Evolutionary conservation across 2,797 vertebrate species (phyloP), one percentile per base, ranked within the genome.

Genomic region (Enteromius trimaculatus): DNA sequence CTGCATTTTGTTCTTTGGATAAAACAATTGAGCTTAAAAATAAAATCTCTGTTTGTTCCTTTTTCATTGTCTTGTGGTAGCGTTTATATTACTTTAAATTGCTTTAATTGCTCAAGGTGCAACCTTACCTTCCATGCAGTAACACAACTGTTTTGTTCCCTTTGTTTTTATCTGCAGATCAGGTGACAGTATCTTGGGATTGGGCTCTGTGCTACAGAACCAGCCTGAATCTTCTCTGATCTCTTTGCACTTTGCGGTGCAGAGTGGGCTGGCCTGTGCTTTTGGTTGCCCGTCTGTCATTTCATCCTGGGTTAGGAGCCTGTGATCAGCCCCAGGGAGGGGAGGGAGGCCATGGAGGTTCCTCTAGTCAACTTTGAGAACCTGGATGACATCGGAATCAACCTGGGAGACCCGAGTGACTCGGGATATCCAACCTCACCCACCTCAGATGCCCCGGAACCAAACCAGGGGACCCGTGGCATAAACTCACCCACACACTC

Each of bases 301-400:
- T 80, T 89, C 90, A 88, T 65, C 82, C 89, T 83, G 8, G 87
- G 87, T 90, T 90, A 64, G 88, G 47, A 87, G 87, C 87, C 88
- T 90, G 90, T 95, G 88, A 89, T 91, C 89, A 89, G 92, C 91
- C 87, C 92, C 90, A 93, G 91, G 88, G 94, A 92, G 85, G 92
- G 89, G 88, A 95, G 93, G 91, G 93, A 91, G 88, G 95, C 91
- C 88, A 98, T 98, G 97, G 97, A 98, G 92, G 96, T 98, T 90
- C 97, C 97, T 39, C 95, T 99, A 11, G 97, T 98, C 87, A 96
- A 95, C 88, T 98, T 98, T 85, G 96, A 98, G 86, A 98, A 97
- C 87, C 91, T 96, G 64, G 96, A 97, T 0, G 96, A 98, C 84
- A 93, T 96, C 19, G 96, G 93, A 78, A 94, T 95, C 88, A 93